Evolutionary conservation across 2,113 vertebrate genomes (phyloP).

Genomic region (Erinaceus europaeus): DNA sequence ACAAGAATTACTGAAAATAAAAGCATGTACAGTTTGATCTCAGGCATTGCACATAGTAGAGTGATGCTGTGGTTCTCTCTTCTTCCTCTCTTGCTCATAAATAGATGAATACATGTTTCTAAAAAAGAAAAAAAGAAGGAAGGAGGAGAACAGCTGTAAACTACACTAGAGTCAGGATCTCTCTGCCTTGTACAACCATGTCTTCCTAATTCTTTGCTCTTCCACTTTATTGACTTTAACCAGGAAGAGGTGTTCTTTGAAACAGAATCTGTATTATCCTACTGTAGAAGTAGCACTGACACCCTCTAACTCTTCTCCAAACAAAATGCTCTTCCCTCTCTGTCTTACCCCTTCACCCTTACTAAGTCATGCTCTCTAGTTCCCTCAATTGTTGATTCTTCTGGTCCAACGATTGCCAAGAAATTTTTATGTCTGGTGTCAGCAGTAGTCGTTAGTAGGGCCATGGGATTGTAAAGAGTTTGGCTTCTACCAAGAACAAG

Average conservation of each 20-base stretch:
- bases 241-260: constrained; percentile 35
- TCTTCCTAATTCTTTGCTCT: not conserved
- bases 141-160: too few species aligned
- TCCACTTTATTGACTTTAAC: not conserved
- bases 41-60: too few species aligned
- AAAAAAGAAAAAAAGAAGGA: too few species aligned
- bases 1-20: too few species aligned
- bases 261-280: not conserved
- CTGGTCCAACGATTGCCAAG: not conserved
- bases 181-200: not conserved
- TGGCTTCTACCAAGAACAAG: not conserved
- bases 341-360: not conserved
- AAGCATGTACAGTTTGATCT: too few species aligned
- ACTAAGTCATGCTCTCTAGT: not conserved
- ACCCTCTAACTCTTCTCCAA: not conserved
- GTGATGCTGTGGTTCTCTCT: too few species aligned
- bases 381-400: not conserved
- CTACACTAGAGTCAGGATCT: not conserved
- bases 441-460: not conserved
- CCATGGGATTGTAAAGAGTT: not conserved
- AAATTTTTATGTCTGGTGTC: not conserved
- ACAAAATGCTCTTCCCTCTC: not conserved
- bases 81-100: too few species aligned
- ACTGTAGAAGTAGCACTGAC: not conserved
- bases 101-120: too few species aligned